phyloP scores from a whole-genome alignment of 2,797 vertebrate species.

The Emydoidea blandingii region DNA sequence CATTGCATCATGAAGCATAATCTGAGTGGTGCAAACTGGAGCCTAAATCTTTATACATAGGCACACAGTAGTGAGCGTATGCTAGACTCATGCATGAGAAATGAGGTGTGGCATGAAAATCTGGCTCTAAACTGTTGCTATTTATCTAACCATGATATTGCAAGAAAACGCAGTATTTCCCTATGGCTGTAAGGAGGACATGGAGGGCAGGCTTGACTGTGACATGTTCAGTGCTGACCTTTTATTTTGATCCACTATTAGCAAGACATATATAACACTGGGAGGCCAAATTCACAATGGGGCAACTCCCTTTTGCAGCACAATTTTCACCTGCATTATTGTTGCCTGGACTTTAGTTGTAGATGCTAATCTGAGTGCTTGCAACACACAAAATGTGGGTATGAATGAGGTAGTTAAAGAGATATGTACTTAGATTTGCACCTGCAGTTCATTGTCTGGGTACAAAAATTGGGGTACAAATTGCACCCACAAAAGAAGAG shows the following conservation, averaged over 20 bases:
- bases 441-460: background rate
- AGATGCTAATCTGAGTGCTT: background rate
- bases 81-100: background rate
- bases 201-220: background rate
- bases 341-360: background rate
- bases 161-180: background rate
- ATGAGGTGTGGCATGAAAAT: background rate
- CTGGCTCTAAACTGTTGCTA: background rate
- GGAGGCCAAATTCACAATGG: background rate
- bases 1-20: background rate
- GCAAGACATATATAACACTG: background rate
- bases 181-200: background rate
- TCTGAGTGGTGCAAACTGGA: background rate
- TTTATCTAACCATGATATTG: background rate
- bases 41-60: fast-evolving
- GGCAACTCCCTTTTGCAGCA: background rate
- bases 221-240: background rate
- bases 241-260: background rate
- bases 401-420: background rate
- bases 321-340: background rate
- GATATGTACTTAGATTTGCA: background rate
- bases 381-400: background rate
- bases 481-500: background rate
- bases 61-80: fast-evolving
- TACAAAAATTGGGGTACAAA: background rate